These are phyloP conservation scores for Hoplias malabaricus DNA, from an alignment of 2,113 vertebrate species.

Conservation along the genomic window DNA sequence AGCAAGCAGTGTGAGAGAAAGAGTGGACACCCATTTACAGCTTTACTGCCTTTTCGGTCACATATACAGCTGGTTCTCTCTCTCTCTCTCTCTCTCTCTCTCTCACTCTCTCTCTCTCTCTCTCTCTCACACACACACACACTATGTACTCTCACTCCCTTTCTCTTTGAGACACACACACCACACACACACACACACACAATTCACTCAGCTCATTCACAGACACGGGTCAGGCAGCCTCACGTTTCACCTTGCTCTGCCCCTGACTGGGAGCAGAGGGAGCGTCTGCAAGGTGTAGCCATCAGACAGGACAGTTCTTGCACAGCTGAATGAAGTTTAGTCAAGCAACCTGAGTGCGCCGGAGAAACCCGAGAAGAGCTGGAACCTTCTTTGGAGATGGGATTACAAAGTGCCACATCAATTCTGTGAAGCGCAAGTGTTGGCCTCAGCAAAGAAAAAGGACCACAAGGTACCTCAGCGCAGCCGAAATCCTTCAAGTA, in stretches of 20 bases:
- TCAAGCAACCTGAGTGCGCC: constrained; percentile 19
- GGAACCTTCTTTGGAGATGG: constrained; percentile 53
- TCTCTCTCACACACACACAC: constrained; percentile 25
- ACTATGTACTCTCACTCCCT: constrained; percentile 40
- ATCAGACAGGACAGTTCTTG: constrained; percentile 57
- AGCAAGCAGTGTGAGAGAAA: constrained; percentile 61
- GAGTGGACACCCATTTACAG: constrained; percentile 62
- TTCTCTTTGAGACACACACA: constrained; percentile 38
- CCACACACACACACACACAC: constrained; percentile 40
- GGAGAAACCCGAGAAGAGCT: constrained; percentile 41
- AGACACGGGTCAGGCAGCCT: constrained; percentile 66
- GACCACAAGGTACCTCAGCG: constrained; percentile 27
- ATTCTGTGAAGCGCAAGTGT: constrained; percentile 39
- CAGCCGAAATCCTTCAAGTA: constrained; percentile 30
- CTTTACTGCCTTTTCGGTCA: constrained; percentile 63
- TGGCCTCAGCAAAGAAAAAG: constrained; percentile 42
- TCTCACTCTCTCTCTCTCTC: constrained; percentile 56
- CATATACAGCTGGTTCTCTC: constrained; percentile 56
- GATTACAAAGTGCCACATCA: constrained; percentile 47
- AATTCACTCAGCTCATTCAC: constrained; percentile 68
- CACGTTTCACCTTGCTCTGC: constrained; percentile 48
- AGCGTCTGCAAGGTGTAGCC: constrained; percentile 49
- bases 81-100: constrained; percentile 51
- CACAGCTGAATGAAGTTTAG: constrained; percentile 48
- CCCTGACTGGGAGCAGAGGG: constrained; percentile 42